Percentiles rank a stretch among this genome's conserved stretches.
These are phyloP conservation scores for Ypsolopha scabrella DNA, from an alignment of 2,888 invertebrate genomes.

Conservation along the genomic window DNA sequence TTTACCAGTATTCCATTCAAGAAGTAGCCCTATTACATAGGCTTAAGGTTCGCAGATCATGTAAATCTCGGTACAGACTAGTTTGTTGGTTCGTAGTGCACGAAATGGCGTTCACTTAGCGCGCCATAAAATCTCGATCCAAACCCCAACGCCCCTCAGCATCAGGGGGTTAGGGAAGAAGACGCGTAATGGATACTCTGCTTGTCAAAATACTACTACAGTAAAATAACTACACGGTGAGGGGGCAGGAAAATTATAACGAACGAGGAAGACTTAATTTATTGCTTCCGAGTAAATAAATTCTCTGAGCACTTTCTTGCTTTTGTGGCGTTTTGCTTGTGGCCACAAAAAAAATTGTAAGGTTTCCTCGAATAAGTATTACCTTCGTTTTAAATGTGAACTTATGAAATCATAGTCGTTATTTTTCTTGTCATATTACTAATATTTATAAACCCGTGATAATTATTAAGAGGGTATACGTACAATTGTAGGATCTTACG, in stretches of 20 bases:
- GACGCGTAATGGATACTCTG: conserved; percentile 29
- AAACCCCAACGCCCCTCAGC: not conserved
- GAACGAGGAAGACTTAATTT: conserved; percentile 19
- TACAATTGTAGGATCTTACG: no score
- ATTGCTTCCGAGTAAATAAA: conserved; percentile 10
- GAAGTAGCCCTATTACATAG: not conserved
- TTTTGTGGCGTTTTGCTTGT: no score
- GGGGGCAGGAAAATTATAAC: conserved; percentile 19
- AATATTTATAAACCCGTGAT: no score
- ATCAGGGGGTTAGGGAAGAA: not conserved
- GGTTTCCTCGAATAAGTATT: no score
- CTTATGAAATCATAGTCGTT: no score
- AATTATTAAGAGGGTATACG: no score
- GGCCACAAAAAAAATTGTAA: no score
- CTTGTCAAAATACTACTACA: conserved; percentile 23
- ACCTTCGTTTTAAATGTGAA: no score
- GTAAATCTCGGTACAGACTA: not conserved
- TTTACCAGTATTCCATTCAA: not conserved
- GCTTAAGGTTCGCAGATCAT: not conserved
- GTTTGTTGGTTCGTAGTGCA: conserved; percentile 17
- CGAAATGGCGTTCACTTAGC: conserved; percentile 38
- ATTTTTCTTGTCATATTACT: no score
- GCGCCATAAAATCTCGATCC: conserved; percentile 13
- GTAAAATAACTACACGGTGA: conserved; percentile 16
- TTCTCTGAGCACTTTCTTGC: not conserved